Base-by-base conservation (phyloP, 2,888 invertebrate species). In the Sinopyrophorus schimmeli region DNA sequence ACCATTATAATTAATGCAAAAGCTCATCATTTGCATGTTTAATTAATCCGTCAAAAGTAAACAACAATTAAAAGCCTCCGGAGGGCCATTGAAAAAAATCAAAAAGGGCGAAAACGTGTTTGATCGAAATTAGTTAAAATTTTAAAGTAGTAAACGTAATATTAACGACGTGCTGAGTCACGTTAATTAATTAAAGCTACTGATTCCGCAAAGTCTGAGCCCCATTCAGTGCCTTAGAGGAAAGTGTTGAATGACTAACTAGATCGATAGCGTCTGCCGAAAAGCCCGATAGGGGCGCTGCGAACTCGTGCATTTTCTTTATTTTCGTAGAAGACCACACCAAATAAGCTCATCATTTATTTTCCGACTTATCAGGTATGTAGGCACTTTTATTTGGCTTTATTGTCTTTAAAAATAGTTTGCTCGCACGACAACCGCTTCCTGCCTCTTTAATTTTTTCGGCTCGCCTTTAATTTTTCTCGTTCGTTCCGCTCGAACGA, bases 311-410 rank as follows among this genome's bases (percentile, higher is more conserved):
- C 40, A 41, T 50, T 50, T 50, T 50, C 50, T 50, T 50, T 50
- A 50, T 50, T 43, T 52, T 52, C 52, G 9, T 34, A 38, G 52
- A 20, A 42, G 52, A 43, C 47, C 52, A 52, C 52, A 43, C 47
- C 47, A 52, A 52, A 49, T 41, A 37, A 47, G 43, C 47, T 40
- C 43, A 35, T 38, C 42, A 35, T 52, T 47, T 43, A 40, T 50
- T 44, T 50, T 50, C 28, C 40, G 40, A 28, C 35, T 41, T 41
- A 35, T 35, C 39, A 46, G 50, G 50, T 50, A 50, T 26, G 44
- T 50, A 32, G 23, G 20, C 15, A 17, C 26, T 7, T 26, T n/a
- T n/a, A n/a, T n/a, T n/a, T n/a, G n/a, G n/a, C n/a, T n/a, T n/a
- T n/a, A n/a, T n/a, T n/a, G n/a, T n/a, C n/a, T n/a, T n/a, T n/a